phyloP scores from a whole-genome alignment of 2,113 vertebrate genomes.

The Symphodus melops region DNA sequence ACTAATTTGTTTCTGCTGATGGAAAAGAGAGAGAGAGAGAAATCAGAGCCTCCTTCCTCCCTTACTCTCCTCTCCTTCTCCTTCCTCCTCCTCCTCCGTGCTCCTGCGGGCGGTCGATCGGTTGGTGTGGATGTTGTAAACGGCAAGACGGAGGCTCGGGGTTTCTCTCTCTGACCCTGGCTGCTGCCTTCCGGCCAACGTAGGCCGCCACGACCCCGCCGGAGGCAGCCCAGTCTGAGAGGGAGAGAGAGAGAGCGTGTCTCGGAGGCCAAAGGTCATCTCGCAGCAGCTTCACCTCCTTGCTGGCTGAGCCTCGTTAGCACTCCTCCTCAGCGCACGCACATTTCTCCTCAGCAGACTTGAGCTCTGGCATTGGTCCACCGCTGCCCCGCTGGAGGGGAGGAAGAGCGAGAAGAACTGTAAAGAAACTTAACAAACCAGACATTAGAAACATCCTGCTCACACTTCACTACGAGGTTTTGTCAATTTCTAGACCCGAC shows the following conservation, averaged over 20 bases:
- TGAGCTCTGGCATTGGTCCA: conserved; percentile 59
- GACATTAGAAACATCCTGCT: conserved; percentile 61
- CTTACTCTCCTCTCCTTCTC: not conserved
- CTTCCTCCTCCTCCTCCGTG: conserved; percentile 27
- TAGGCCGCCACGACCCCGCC: conserved; percentile 47
- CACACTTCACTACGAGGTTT: conserved; percentile 37
- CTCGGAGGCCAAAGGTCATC: conserved; percentile 63
- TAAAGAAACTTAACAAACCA: conserved; percentile 64
- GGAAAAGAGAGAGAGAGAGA: conserved; percentile 35
- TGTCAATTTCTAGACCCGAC: conserved; percentile 42
- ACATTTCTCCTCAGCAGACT: conserved; percentile 51
- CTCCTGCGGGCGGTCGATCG: conserved; percentile 42
- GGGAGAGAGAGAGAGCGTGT: conserved; percentile 56
- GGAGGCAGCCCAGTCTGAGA: conserved; percentile 56
- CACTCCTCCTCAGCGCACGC: conserved; percentile 47
- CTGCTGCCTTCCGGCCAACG: conserved; percentile 54
- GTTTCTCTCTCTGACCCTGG: conserved; percentile 66
- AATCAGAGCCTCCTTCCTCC: conserved; percentile 27
- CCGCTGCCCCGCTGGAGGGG: conserved; percentile 61
- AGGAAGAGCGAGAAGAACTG: conserved; percentile 49
- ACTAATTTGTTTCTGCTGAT: conserved; percentile 28
- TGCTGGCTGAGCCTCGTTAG: conserved; percentile 63
- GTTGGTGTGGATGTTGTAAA: conserved; percentile 58
- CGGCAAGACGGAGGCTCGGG: conserved; percentile 53
- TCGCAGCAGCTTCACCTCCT: conserved; percentile 58